Conservation (phyloP, 2,797 vertebrate genomes). For the Cyclopterus lumpus region DNA sequence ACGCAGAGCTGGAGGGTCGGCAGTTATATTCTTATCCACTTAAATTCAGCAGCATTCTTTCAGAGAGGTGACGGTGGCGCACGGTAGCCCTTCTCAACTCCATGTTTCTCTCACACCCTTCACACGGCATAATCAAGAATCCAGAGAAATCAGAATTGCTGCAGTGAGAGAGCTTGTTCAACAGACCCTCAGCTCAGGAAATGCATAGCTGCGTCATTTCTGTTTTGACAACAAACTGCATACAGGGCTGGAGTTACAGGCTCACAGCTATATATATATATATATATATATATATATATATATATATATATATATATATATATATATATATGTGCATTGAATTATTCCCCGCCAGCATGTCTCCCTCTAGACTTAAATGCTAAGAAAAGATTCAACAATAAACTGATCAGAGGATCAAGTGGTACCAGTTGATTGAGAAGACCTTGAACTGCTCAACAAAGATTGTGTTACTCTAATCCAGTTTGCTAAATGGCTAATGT, state of each 20-base stretch:
- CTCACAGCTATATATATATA: constrained; percentile 33
- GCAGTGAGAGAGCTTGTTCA: constrained; percentile 27
- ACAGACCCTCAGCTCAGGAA: constrained; percentile 43
- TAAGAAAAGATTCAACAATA: constrained; percentile 53
- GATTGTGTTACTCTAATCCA: constrained; percentile 77
- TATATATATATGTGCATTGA: constrained; percentile 24
- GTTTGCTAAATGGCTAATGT: constrained; percentile 79
- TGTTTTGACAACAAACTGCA: constrained; percentile 55
- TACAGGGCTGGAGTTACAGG: constrained; percentile 33
- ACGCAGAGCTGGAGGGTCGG: constrained; percentile 51
- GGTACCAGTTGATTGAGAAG: constrained; percentile 69
- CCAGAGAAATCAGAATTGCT: constrained; percentile 9
- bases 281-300: too few relatives aligned
- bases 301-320: too few relatives aligned
- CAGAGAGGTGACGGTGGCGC: constrained; percentile 38
- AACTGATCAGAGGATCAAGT: constrained; percentile 70
- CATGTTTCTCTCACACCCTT: constrained; percentile 46
- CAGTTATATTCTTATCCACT: constrained; percentile 55
- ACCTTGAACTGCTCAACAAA: constrained; percentile 67
- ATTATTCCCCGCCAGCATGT: constrained; percentile 26
- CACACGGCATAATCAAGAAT: constrained; percentile 55
- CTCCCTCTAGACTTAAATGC: constrained; percentile 43
- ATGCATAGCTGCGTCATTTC: constrained; percentile 35
- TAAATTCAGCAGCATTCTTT: constrained; percentile 49
- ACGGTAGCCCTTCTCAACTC: constrained; percentile 37